Base-by-base conservation (phyloP, 1,140 invertebrate species). In the Campoletis sonorensis region DNA sequence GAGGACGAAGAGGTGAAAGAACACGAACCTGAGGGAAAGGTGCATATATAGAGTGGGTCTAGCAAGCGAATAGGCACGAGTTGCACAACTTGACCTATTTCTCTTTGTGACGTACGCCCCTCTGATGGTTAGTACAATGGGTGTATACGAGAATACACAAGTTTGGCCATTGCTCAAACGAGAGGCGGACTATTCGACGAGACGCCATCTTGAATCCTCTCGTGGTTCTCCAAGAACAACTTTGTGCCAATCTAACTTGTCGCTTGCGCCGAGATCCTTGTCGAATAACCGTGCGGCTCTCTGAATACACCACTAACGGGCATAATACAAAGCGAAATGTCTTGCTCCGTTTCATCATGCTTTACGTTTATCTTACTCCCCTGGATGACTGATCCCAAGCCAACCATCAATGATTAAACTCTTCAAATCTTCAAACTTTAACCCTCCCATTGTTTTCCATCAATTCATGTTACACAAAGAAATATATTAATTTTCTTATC, bases 191-290 rank as follows among this genome's bases (percentile, higher is more conserved):
- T 61, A 49, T 64, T 78, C 76, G 30, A 67, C 76, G 27, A 67
- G 76, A 8, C 61, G 61, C 76, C 37, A 54, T 61, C 76, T 33
- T 33, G 73, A 33, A 33, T 23, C 61, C 45, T n/a, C 33, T 1
- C 51, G 16, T n/a, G 51, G 51, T 45, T 64, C 58, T 64, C 58
- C 18, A 45, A 61, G 76, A 78, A 78, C 76, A 78, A 78, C 76
- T 61, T 64, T 61, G 54, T 67, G 61, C 30, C 76, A 78, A 78
- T 78, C 76, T 78, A 78, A 78, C 76, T 78, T 78, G 76, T 78
- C 58, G 61, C 76, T 78, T 67, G 61, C 58, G 18, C 27, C 27
- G 61, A 61, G 58, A 64, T 78, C 76, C 76, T 67, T 78, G 54
- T 33, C 76, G 26, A 33, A 70, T 23, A 70, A 33, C 67, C 67